Conservation (phyloP, 1,140 invertebrate genomes). For the Bombus pascuorum region DNA sequence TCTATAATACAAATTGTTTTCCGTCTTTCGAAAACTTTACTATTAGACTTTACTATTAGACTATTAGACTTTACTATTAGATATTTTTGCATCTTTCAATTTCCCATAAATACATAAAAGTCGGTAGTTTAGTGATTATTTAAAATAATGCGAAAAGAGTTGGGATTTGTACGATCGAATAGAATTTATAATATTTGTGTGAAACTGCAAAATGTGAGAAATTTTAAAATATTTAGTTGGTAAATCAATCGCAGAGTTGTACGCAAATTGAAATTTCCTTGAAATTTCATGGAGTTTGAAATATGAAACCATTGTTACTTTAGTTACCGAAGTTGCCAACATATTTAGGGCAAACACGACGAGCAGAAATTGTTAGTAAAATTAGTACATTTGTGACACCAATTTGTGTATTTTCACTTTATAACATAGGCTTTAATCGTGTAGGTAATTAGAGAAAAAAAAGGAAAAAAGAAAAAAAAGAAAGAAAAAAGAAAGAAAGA, state of each 20-base stretch:
- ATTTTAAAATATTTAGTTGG: too few relatives aligned
- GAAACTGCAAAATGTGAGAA: too few relatives aligned
- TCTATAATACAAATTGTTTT: neutral
- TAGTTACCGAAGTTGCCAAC: neutral
- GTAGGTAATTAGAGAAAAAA: too few relatives aligned
- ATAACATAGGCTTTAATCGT: too few relatives aligned
- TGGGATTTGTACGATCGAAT: neutral
- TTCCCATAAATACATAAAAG: too few relatives aligned
- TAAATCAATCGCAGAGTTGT: too few relatives aligned
- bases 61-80: too few relatives aligned
- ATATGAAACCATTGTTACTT: neutral
- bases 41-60: too few relatives aligned
- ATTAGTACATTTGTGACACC: neutral
- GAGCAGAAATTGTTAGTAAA: neutral
- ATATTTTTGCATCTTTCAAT: too few relatives aligned
- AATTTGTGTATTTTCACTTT: neutral
- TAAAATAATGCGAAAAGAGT: neutral
- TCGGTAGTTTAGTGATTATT: neutral
- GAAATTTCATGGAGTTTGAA: neutral
- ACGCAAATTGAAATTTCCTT: neutral
- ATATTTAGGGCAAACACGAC: neutral
- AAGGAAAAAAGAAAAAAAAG: rapidly evolving
- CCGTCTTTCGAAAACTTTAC: neutral
- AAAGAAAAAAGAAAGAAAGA: too few relatives aligned
- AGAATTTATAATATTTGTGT: neutral